Evolutionary conservation across 2,797 vertebrate species (phyloP).

Genomic region (Chelidonichthys spinosus): DNA sequence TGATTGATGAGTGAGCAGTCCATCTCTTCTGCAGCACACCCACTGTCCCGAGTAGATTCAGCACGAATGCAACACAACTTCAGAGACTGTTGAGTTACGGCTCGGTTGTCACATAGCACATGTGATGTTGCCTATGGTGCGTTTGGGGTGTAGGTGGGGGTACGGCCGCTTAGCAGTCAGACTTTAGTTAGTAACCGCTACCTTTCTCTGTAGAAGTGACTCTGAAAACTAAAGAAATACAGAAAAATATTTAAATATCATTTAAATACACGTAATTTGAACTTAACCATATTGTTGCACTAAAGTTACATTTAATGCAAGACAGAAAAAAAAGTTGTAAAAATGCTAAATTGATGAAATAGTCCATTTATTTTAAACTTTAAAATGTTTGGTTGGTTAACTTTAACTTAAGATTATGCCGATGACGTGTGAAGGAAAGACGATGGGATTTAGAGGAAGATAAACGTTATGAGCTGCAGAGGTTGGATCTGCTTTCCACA

Average conservation of each 20-base stretch:
- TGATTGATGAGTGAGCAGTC: conserved; percentile 69
- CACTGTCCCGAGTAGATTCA: conserved; percentile 30
- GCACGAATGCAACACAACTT: conserved; percentile 19
- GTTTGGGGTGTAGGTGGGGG: neutral
- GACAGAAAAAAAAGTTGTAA: neutral
- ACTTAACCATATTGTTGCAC: neutral
- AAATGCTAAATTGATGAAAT: neutral
- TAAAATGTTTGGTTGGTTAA: neutral
- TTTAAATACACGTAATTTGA: too few species aligned
- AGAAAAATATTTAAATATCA: neutral
- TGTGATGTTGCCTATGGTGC: conserved; percentile 5
- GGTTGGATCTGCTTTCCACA: conserved; percentile 47
- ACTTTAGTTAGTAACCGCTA: neutral
- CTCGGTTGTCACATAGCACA: conserved; percentile 14
- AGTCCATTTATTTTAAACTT: neutral
- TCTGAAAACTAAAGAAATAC: neutral
- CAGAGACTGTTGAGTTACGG: conserved; percentile 31
- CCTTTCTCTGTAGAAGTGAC: neutral
- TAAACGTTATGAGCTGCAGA: conserved; percentile 11
- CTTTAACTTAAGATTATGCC: neutral
- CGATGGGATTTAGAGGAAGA: neutral
- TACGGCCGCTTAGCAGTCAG: conserved; percentile 8
- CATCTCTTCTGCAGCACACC: conserved; percentile 24
- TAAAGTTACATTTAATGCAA: neutral
- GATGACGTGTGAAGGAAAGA: neutral